A percentile compares a stretch with the other conserved stretches of the same genome.
These are phyloP conservation scores for Tillus elongatus DNA, from an alignment of 2,888 invertebrate genomes.

Conservation along the genomic window DNA sequence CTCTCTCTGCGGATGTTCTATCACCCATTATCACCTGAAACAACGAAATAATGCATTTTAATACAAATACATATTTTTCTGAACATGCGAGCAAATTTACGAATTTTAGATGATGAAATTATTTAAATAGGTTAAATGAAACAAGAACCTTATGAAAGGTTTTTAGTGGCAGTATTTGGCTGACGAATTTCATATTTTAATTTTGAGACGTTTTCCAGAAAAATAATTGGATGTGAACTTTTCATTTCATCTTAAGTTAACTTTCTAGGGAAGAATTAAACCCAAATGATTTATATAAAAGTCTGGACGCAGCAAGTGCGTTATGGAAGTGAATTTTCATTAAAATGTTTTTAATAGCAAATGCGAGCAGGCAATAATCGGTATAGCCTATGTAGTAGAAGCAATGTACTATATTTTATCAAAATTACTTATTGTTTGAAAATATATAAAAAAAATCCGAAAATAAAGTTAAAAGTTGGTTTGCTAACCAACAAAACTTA, in stretches of 20 bases:
- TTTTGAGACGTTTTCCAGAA: neutral
- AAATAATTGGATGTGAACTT: neutral
- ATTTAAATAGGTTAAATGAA: no score
- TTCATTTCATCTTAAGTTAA: conserved; percentile 3
- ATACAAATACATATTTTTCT: neutral
- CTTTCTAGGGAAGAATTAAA: conserved; percentile 1
- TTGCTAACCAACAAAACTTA: no score
- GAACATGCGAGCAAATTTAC: neutral
- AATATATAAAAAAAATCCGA: no score
- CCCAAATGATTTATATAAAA: no score
- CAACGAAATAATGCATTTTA: conserved; percentile 24
- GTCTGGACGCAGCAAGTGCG: no score
- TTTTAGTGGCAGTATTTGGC: conserved; percentile 3
- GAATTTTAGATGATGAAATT: no score
- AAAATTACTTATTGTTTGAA: no score
- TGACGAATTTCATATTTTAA: neutral
- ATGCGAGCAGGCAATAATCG: no score
- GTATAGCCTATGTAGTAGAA: no score
- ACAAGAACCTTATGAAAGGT: neutral
- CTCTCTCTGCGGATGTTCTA: conserved; percentile 85
- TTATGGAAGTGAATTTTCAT: no score
- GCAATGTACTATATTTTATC: no score
- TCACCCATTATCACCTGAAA: conserved; percentile 97
- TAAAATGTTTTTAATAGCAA: neutral
- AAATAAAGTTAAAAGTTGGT: no score